phyloP scores from a whole-genome alignment of 2,797 vertebrate species.

The Aratinga solstitialis region DNA sequence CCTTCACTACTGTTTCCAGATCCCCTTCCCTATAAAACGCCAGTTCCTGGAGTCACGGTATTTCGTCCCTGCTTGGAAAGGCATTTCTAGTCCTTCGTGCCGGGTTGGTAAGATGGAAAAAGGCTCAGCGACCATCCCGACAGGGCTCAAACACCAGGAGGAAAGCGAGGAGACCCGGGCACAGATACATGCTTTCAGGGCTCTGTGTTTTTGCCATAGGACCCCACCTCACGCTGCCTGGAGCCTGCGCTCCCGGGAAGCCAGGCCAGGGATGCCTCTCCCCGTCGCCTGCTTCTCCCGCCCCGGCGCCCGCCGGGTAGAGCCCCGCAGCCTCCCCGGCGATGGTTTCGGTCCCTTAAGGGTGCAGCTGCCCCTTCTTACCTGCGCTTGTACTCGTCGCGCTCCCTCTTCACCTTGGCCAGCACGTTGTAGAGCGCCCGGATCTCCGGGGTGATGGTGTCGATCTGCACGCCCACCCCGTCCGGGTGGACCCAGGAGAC shows the following conservation, averaged over 20 bases:
- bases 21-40: not conserved
- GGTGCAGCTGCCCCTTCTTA: constrained; percentile 66
- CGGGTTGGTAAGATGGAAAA: fast-evolving
- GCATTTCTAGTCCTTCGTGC: not conserved
- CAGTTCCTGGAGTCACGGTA: not conserved
- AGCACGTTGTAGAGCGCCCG: constrained; percentile 96
- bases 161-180: not conserved
- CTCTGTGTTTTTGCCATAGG: fast-evolving
- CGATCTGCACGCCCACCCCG: constrained; percentile 96
- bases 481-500: constrained; percentile 94
- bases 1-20: not conserved
- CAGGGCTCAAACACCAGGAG: not conserved
- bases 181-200: fast-evolving
- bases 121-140: not conserved
- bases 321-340: not conserved
- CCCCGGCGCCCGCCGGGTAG: not conserved
- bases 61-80: not conserved
- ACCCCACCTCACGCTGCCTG: fast-evolving
- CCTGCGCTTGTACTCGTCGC: constrained; percentile 97
- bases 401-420: constrained; percentile 95
- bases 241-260: not conserved
- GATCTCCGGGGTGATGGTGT: constrained; percentile 96
- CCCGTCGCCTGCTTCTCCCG: not conserved
- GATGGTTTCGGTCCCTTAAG: fast-evolving
- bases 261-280: not conserved